phyloP scores from a whole-genome alignment of 2,797 vertebrate genomes.

The Peromyscus melanophrys region DNA sequence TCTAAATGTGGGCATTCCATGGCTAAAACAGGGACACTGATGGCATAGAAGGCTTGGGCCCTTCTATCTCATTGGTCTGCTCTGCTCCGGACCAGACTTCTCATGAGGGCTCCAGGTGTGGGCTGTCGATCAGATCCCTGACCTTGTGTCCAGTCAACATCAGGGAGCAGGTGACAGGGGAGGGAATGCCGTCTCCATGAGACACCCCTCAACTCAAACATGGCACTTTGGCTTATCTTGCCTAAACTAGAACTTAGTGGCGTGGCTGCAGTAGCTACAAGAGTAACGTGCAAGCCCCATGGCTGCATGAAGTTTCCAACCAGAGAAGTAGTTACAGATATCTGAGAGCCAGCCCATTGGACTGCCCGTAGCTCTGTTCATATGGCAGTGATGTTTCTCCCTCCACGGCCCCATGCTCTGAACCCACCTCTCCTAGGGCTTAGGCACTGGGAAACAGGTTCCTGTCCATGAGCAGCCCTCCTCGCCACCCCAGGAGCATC shows the following conservation, averaged over 20 bases:
- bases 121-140: not conserved
- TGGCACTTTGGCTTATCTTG: not conserved
- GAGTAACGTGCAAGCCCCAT: not conserved
- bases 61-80: not conserved
- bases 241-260: not conserved
- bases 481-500: not conserved
- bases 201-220: not conserved
- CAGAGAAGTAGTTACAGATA: not conserved
- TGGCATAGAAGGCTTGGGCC: accelerated
- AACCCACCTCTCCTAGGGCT: not conserved
- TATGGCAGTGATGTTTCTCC: not conserved
- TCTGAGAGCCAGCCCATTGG: not conserved
- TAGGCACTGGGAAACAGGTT: not conserved
- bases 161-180: not conserved
- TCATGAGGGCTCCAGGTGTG: not conserved
- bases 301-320: not conserved
- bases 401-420: not conserved
- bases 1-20: not conserved
- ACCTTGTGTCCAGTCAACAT: not conserved
- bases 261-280: not conserved
- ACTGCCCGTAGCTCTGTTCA: not conserved
- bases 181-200: not conserved
- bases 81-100: not conserved
- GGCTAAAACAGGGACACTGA: too few species aligned
- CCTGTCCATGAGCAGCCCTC: not conserved